These are phyloP conservation scores for Cynopterus brachyotis DNA, from an alignment of 2,113 vertebrate genomes.

Conservation along the genomic window DNA sequence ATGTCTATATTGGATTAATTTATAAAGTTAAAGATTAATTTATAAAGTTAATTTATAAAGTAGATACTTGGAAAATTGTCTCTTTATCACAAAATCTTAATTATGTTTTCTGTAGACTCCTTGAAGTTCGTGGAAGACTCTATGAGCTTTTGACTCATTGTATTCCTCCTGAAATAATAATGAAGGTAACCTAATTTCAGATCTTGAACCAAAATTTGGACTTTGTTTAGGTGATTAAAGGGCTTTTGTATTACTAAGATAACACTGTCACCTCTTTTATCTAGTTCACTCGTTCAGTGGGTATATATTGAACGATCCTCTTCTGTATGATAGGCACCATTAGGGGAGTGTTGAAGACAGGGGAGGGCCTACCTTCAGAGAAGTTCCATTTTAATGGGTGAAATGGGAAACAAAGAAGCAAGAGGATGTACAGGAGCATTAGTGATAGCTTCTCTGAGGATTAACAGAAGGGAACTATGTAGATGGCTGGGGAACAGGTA, in stretches of 20 bases:
- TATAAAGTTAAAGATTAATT: background rate
- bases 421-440: background rate
- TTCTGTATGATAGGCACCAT: background rate
- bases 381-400: background rate
- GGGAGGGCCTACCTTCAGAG: background rate
- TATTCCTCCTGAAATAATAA: constrained; percentile 96
- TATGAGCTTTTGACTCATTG: constrained; percentile 98
- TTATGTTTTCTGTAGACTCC: constrained; percentile 85
- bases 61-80: background rate
- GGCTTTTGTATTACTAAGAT: background rate
- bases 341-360: background rate
- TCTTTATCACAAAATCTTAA: background rate
- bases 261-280: background rate
- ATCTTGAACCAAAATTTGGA: background rate
- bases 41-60: background rate
- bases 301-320: background rate
- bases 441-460: background rate
- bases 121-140: constrained; percentile 94
- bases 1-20: background rate
- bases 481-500: background rate
- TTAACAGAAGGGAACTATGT: background rate
- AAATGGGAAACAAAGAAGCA: background rate
- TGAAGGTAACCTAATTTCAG: constrained; percentile 89
- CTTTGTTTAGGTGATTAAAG: background rate
- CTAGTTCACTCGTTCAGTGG: background rate